phyloP scores from a whole-genome alignment of 2,797 vertebrate genomes.

The Etheostoma perlongum region DNA sequence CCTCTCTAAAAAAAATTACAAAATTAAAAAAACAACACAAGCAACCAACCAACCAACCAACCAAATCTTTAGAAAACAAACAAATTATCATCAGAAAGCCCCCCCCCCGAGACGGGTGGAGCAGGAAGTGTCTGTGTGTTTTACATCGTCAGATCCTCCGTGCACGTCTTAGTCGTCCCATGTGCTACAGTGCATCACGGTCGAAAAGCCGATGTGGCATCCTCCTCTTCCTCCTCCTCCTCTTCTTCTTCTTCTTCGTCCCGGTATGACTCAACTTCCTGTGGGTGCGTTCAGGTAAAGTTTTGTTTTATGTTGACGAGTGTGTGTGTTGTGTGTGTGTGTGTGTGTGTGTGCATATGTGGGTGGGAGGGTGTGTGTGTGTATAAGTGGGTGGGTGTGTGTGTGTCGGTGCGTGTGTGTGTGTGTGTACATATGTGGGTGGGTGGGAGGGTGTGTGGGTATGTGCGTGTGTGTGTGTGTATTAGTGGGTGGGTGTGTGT shows the following conservation, averaged over 20 bases:
- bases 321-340: slow-evolving; percentile 39
- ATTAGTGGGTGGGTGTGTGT: too few species aligned
- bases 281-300: slow-evolving; percentile 51
- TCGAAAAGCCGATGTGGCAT: not conserved
- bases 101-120: slow-evolving; percentile 53
- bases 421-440: not conserved
- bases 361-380: slow-evolving; percentile 46
- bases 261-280: slow-evolving; percentile 8
- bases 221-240: slow-evolving; percentile 30
- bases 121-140: slow-evolving; percentile 65
- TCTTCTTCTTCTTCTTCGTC: not conserved
- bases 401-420: slow-evolving; percentile 50
- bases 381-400: slow-evolving; percentile 28
- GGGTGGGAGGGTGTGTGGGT: too few species aligned
- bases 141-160: slow-evolving; percentile 34
- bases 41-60: slow-evolving; percentile 32
- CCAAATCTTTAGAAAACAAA: slow-evolving; percentile 67
- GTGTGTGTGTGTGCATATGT: slow-evolving; percentile 44
- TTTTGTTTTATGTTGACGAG: slow-evolving; percentile 1
- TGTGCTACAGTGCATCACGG: slow-evolving; percentile 40
- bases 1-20: slow-evolving; percentile 66
- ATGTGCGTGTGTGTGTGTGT: too few species aligned
- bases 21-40: slow-evolving; percentile 56
- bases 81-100: slow-evolving; percentile 44
- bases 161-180: slow-evolving; percentile 21